phyloP scores from a whole-genome alignment of 2,888 invertebrate species.

The Orthosia gracilis region DNA sequence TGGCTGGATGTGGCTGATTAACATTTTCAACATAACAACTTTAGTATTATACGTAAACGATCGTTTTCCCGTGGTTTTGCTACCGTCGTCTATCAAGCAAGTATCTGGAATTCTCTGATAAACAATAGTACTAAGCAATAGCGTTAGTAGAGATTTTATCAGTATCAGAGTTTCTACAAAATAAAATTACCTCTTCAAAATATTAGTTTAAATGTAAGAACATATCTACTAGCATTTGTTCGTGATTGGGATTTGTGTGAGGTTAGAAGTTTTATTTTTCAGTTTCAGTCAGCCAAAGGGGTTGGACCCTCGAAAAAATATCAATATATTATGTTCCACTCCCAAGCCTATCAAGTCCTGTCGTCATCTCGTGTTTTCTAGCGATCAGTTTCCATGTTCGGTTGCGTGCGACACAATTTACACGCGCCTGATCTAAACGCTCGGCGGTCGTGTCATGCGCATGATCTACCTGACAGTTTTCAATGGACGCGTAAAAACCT shows the following conservation, averaged over 20 bases:
- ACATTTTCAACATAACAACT: slow-evolving; percentile 4
- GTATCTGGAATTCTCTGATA: no score
- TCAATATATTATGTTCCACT: not conserved
- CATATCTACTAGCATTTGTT: not conserved
- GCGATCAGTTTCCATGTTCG: not conserved
- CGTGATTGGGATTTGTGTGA: not conserved
- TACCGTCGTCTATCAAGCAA: no score
- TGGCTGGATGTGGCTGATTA: not conserved
- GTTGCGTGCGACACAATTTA: slow-evolving; percentile 72
- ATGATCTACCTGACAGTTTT: slow-evolving; percentile 35
- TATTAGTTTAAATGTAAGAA: not conserved
- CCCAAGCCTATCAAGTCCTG: not conserved
- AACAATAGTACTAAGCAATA: no score
- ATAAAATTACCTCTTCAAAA: no score
- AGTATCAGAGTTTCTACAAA: no score
- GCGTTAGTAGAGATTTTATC: no score
- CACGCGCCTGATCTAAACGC: slow-evolving; percentile 69
- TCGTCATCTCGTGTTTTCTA: not conserved
- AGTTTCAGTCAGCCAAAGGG: no score
- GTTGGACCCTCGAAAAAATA: no score
- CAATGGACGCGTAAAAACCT: slow-evolving; percentile 47
- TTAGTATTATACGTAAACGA: not conserved
- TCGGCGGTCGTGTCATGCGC: slow-evolving; percentile 18
- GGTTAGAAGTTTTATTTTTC: not conserved
- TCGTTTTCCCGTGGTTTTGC: no score